These are phyloP conservation scores for Cariama cristata DNA, from an alignment of 2,113 vertebrate species.

Conservation along the genomic window DNA sequence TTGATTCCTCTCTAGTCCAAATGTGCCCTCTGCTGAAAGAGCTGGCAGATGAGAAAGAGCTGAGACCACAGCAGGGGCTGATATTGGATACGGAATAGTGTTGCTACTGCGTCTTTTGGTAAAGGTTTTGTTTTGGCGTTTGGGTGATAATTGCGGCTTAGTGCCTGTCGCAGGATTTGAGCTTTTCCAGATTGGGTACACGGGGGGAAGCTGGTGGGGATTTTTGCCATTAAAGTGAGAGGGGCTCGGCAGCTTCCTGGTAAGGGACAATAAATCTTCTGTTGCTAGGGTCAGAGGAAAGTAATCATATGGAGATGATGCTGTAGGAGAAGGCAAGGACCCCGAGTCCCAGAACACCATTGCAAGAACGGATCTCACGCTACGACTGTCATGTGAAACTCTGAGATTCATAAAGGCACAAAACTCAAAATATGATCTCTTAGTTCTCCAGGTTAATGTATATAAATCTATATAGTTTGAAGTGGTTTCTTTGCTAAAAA, in stretches of 20 bases:
- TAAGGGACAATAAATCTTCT: neutral
- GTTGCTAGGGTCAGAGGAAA: neutral
- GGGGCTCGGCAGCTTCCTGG: neutral
- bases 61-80: neutral
- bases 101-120: neutral
- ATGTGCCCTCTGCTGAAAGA: neutral
- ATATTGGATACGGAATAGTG: neutral
- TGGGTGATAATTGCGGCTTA: neutral
- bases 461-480: neutral
- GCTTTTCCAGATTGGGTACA: neutral
- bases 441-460: neutral
- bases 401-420: neutral
- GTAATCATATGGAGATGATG: neutral
- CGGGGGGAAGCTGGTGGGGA: neutral
- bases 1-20: neutral
- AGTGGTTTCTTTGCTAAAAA: neutral
- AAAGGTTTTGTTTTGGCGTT: neutral
- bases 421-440: neutral
- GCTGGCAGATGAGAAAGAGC: neutral
- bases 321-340: neutral
- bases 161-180: neutral
- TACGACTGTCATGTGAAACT: neutral
- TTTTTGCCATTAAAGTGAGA: neutral
- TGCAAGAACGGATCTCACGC: neutral
- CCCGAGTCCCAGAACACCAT: neutral